Base-by-base conservation (phyloP, 2,797 vertebrate genomes). In the Synaphobranchus kaupii region DNA sequence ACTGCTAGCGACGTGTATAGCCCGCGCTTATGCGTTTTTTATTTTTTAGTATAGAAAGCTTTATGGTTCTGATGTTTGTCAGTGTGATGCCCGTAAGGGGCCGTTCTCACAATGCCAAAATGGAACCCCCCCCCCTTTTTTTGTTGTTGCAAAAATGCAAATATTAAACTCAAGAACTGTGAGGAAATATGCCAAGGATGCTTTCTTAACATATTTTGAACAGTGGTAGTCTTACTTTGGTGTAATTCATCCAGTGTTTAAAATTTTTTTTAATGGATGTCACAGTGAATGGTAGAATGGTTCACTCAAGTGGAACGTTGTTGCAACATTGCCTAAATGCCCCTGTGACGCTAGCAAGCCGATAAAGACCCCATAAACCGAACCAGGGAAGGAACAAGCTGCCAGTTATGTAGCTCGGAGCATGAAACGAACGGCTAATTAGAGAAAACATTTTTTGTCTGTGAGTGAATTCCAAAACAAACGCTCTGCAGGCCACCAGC, bases 1-100 rank as follows among this genome's bases (percentile, higher is more conserved):
- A 28, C 31, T 31, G n/a, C 1, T n/a, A 54, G 25, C 4, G 22
- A 52, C 12, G 44, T n/a, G 20, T 48, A n/a, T 15, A 82, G 83
- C 89, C 89, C 84, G 48, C 86, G 91, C 84, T n/a, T n/a, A n/a
- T n/a, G 89, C 89, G 88, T 90, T 91, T 90, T 89, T n/a, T 48
- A 47, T 22, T 25, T 22, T 39, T 48, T 22, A 80, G 17, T 8
- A n/a, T n/a, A 47, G 31, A 80, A 48, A 80, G 76, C 22, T 31
- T 17, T 22, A 15, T 31, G 31, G 71, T 1, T 80, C 39, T 22
- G 39, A 44, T 44, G 39, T 9, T 78, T 12, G 28, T 17, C 73
- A 6, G 15, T 47, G 13, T 78, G 8, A 25, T 17, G 39, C 50
- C 81, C 20, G 0, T 28, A 3, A 52, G 10, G 6, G n/a, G 52